These are phyloP conservation scores for Eleutherodactylus coqui DNA, from an alignment of 2,797 vertebrate species.

Conservation along the genomic window DNA sequence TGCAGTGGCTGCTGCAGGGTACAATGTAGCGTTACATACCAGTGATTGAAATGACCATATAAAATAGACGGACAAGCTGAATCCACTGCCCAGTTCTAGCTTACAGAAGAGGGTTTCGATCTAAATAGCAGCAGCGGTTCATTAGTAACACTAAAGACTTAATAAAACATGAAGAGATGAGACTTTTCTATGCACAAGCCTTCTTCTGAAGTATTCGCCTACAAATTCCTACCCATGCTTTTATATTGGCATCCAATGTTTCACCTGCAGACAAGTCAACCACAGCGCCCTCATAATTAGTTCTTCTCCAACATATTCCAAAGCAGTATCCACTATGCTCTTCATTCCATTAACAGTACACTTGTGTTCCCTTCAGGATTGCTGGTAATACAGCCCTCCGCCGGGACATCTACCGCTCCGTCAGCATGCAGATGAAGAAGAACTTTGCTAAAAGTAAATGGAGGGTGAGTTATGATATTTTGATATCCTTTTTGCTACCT, in stretches of 20 bases:
- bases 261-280: no score
- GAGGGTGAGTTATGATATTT: slow-evolving; percentile 80
- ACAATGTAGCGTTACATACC: not conserved
- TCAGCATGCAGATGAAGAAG: slow-evolving; percentile 91
- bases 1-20: not conserved
- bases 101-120: not conserved
- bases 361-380: slow-evolving; percentile 81
- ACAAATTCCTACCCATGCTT: no score
- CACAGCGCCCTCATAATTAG: no score
- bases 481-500: not conserved
- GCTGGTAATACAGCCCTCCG: slow-evolving; percentile 84
- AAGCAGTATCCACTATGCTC: not conserved
- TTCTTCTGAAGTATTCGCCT: no score
- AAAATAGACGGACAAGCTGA: not conserved
- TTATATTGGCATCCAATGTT: no score
- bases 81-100: not conserved
- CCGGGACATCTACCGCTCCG: slow-evolving; percentile 86
- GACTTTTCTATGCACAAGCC: no score
- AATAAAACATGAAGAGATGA: no score
- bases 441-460: slow-evolving; percentile 94
- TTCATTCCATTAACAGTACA: not conserved
- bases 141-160: no score
- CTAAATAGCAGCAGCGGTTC: not conserved
- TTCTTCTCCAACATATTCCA: not conserved
- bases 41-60: not conserved